Evolutionary conservation across 2,888 invertebrate species (phyloP), one percentile per base, ranked within the genome.

Genomic region (Aproaerema taeniolella): DNA sequence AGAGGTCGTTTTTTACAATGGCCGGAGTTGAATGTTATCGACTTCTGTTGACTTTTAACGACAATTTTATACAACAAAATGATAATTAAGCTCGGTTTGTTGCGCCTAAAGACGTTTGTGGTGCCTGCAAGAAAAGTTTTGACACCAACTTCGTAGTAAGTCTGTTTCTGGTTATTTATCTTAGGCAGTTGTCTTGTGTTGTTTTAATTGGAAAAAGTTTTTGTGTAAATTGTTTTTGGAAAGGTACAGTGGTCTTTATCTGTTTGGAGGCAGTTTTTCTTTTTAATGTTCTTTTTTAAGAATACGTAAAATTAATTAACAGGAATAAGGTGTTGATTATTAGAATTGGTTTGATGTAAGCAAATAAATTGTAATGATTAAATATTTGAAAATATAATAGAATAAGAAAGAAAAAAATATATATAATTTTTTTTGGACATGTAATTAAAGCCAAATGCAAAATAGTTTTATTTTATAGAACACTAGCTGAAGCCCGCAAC

Each of bases 21-120:
- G 59, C 52, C 59, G 54, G 65, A 74, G 59, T 71, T 72, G 61
- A 71, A 68, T 71, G 65, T 70, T 77, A 79, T 80, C 75, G 77
- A 79, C 70, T 76, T 73, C 61, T 61, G 69, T 68, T 58, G 71
- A 75, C 67, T 77, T 77, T 73, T 76, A 81, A 82, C 73, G 75
- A 67, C 67, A 60, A 74, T 77, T 82, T 82, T 82, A 82, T 80
- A 73, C 80, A 74, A 73, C 68, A 74, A 70, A 77, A 81, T 78
- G 79, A 74, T 82, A 82, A 82, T 82, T 78, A 77, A 67, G 60
- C 55, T 57, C 61, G 55, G 52, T 59, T 54, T 64, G 66, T 57
- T 53, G 58, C 54, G 41, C 46, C 52, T 47, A 54, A 61, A 58
- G 66, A 62, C 65, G 69, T 67, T 57, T 58, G 58, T 43, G 37